Base-by-base conservation (phyloP, 2,797 vertebrate species). In the Anniella stebbinsi region DNA sequence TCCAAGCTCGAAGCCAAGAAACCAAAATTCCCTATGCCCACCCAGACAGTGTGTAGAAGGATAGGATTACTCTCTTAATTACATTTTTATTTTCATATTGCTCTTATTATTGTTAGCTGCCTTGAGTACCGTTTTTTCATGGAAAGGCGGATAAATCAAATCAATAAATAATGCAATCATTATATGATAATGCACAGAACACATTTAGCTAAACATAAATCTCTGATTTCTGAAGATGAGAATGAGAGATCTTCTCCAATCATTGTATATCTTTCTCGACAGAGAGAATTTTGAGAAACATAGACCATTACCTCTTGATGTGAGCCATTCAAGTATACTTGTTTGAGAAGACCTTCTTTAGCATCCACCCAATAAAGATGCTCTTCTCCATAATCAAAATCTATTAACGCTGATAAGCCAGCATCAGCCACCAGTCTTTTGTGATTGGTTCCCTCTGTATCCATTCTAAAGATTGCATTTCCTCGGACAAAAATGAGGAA, bases 361-460 rank as follows among this genome's bases (percentile, higher is more conserved):
- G 91, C 96, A 95, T 98, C 97, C 5, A 98, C 97, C 99, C 99
- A 99, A 94, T 98, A 99, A 67, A 99, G 69, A 84, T 93, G 97
- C 91, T 97, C 97, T 63, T 98, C 97, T 41, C 90, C 92, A 85
- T 98, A 98, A 94, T 98, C 97, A 95, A 98, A 98, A 97, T 99
- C 99, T 76, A 97, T 95, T 77, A 98, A 96, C 0, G 97, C 94
- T 0, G 97, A 97, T 4, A 93, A 80, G 17, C 98, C 98, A 84
- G 97, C 97, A 21, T 98, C 96, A 10, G 96, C 87, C 78, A 98
- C 95, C 18, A 99, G 84, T 76, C 94, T 96, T 91, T 98, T 96
- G 0, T 98, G 97, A 92, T 98, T 97, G 48, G 93, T 97, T 66
- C 99, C 99, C 90, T 99, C 98, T 2, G 96, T 95, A 89, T 98